phyloP scores from a whole-genome alignment of 2,113 vertebrate species.

The Sander lucioperca region DNA sequence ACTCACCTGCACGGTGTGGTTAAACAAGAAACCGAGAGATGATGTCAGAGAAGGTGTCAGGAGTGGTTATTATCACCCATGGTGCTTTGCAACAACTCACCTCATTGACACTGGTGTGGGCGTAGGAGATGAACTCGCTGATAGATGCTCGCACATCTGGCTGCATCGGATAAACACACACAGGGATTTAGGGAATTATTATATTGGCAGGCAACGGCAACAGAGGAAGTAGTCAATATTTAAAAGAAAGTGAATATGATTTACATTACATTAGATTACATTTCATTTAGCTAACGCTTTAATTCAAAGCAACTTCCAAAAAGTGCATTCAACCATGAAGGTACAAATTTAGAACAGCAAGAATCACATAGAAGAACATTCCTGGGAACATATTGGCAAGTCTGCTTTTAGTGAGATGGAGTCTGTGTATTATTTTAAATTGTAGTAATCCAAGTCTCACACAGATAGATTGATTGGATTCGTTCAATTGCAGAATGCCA shows the following conservation, averaged over 20 bases:
- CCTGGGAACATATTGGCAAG: too few species aligned
- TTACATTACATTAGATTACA: too few species aligned
- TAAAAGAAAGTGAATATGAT: background rate
- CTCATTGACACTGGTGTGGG: conserved; percentile 83
- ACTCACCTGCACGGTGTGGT: conserved; percentile 67
- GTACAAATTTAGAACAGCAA: too few species aligned
- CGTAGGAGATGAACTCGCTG: conserved; percentile 83
- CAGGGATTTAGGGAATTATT: conserved; percentile 2
- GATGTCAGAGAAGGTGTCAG: background rate
- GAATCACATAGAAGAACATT: too few species aligned
- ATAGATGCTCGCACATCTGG: conserved; percentile 77
- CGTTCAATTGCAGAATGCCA: too few species aligned
- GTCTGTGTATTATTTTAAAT: too few species aligned
- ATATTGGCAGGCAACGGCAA: background rate
- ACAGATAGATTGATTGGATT: too few species aligned
- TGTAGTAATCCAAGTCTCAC: too few species aligned
- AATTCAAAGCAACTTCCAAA: too few species aligned
- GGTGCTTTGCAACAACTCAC: conserved; percentile 49
- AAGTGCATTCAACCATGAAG: too few species aligned
- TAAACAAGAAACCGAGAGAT: background rate
- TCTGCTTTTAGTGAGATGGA: too few species aligned
- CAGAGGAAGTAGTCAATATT: background rate
- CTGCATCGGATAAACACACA: conserved; percentile 59
- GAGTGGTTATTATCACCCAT: background rate
- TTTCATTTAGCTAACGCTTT: too few species aligned